Conservation (phyloP, 2,113 vertebrate species). For the Phalacrocorax pelagicus region DNA sequence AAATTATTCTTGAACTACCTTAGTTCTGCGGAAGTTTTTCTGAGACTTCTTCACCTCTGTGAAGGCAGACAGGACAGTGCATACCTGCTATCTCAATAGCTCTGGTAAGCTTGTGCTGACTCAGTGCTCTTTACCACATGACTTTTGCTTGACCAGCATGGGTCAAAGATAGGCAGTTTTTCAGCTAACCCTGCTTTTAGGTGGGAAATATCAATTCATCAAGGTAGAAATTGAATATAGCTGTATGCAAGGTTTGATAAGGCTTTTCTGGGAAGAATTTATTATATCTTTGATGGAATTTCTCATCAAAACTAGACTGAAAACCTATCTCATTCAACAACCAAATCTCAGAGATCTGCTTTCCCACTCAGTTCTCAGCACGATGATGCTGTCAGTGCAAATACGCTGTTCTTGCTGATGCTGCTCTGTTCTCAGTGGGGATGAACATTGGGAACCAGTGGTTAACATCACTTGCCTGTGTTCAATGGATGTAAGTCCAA, state of each 20-base stretch:
- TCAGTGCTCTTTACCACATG: not conserved
- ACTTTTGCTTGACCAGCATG: not conserved
- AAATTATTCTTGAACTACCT: not conserved
- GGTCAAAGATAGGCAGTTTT: not conserved
- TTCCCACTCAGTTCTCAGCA: not conserved
- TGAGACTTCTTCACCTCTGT: not conserved
- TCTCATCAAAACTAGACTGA: not conserved
- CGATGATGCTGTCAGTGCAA: not conserved
- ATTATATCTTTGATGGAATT: not conserved
- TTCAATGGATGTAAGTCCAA: not conserved
- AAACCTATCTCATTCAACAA: not conserved
- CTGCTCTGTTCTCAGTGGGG: not conserved
- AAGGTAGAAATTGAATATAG: not conserved
- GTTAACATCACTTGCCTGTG: not conserved
- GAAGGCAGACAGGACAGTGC: not conserved
- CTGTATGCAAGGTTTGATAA: not conserved
- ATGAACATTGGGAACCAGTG: not conserved
- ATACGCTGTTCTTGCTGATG: not conserved
- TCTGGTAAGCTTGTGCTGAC: not conserved
- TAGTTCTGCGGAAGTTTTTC: not conserved
- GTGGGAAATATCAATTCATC: not conserved
- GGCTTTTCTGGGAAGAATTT: not conserved
- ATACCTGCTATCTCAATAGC: not conserved
- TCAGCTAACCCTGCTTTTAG: not conserved
- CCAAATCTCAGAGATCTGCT: not conserved